Percentiles rank a stretch among this genome's conserved stretches.
Evolutionary conservation across 1,140 invertebrate genomes (phyloP).

Genomic region (Drosophila tristis): DNA sequence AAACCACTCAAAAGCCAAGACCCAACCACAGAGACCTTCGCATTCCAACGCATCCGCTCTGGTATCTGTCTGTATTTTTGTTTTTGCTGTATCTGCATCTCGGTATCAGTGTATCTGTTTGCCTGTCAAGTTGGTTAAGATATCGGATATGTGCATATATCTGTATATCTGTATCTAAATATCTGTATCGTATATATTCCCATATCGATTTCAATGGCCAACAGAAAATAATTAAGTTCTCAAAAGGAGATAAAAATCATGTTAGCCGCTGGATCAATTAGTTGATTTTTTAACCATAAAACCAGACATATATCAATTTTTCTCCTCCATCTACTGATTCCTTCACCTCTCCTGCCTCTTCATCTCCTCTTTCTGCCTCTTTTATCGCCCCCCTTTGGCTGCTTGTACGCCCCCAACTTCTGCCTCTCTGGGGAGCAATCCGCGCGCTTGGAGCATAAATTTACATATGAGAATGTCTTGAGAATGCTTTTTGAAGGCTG

Average conservation of each 20-base stretch:
- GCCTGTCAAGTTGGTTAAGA: slow-evolving; percentile 45
- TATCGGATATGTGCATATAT: slow-evolving; percentile 34
- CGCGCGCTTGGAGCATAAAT: slow-evolving; percentile 64
- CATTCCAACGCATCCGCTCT: slow-evolving; percentile 59
- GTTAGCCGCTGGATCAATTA: slow-evolving; percentile 81
- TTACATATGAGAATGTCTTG: slow-evolving; percentile 76
- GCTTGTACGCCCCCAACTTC: slow-evolving; percentile 32
- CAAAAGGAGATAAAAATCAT: slow-evolving; percentile 82
- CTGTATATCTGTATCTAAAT: slow-evolving; percentile 10
- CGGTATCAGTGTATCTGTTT: no score
- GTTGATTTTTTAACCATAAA: slow-evolving; percentile 72
- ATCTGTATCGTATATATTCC: slow-evolving; percentile 7
- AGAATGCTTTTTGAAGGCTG: slow-evolving; percentile 80
- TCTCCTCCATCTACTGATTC: slow-evolving; percentile 3
- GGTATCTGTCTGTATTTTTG: slow-evolving; percentile 29
- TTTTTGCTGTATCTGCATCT: slow-evolving; percentile 28
- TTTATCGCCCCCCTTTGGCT: background rate
- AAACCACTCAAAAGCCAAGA: slow-evolving; percentile 12
- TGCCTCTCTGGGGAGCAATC: slow-evolving; percentile 22
- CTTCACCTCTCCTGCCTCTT: slow-evolving; percentile 24
- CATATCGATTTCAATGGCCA: slow-evolving; percentile 71
- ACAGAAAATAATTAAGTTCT: slow-evolving; percentile 83
- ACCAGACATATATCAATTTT: slow-evolving; percentile 78
- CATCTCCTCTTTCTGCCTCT: slow-evolving; percentile 24
- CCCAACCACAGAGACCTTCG: slow-evolving; percentile 46